phyloP scores from a whole-genome alignment of 2,113 vertebrate genomes.

The Meleagris gallopavo region DNA sequence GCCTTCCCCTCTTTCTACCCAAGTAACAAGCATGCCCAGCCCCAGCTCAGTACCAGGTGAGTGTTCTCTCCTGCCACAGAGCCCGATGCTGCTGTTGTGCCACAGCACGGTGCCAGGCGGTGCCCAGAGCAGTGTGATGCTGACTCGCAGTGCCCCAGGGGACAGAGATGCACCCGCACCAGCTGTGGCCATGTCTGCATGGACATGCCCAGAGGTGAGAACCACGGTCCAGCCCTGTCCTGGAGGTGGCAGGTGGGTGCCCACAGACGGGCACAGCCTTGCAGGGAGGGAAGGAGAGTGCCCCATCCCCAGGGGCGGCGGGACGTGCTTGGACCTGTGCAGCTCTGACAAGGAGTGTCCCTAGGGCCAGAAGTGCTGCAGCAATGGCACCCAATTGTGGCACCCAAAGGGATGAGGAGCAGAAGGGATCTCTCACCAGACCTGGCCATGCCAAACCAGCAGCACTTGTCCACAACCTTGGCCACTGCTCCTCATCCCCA shows the following conservation, averaged over 20 bases:
- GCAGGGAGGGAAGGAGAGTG: not conserved
- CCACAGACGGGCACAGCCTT: not conserved
- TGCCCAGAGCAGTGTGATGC: not conserved
- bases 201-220: not conserved
- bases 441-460: fast-evolving
- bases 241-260: fast-evolving
- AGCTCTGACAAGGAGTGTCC: not conserved
- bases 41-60: not conserved
- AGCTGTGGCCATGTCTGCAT: not conserved
- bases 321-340: not conserved
- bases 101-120: fast-evolving
- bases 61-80: not conserved
- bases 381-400: too few species aligned
- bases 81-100: fast-evolving
- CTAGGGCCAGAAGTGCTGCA: constrained; percentile 39
- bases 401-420: fast-evolving
- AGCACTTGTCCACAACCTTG: fast-evolving
- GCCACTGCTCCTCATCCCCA: fast-evolving
- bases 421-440: not conserved
- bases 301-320: fast-evolving
- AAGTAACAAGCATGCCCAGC: fast-evolving
- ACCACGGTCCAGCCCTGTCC: not conserved
- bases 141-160: not conserved
- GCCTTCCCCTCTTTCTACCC: not conserved
- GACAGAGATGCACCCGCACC: constrained; percentile 11